These are phyloP conservation scores for Rhorus exstirpatorius DNA, from an alignment of 2,888 invertebrate species.

Conservation along the genomic window DNA sequence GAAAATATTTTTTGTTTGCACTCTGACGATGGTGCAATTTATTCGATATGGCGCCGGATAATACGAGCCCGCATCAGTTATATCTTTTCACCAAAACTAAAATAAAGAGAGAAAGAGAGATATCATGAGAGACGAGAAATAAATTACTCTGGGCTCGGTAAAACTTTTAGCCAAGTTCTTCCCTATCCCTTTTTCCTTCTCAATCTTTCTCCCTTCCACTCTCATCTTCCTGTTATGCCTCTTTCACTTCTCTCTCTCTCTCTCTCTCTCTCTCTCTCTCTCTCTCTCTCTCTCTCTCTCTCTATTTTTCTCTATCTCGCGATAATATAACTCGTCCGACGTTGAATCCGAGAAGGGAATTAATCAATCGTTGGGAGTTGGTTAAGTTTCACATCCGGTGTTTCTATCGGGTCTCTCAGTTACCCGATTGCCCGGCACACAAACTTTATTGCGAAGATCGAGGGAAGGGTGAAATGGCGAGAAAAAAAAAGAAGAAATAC, in stretches of 20 bases:
- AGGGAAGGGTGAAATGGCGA: constrained; percentile 14
- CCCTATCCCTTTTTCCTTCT: constrained; percentile 40
- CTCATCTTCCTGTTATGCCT: constrained; percentile 34
- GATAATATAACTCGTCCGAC: constrained; percentile 65
- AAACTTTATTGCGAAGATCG: constrained; percentile 63
- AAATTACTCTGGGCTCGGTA: constrained; percentile 61
- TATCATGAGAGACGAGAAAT: constrained; percentile 63
- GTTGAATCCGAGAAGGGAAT: constrained; percentile 62
- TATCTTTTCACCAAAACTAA: constrained; percentile 48
- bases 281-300: constrained; percentile 43
- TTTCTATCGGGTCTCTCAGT: constrained; percentile 62
- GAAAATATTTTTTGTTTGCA: constrained; percentile 54
- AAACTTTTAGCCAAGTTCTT: constrained; percentile 63
- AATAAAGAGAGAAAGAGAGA: constrained; percentile 29
- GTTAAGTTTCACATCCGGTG: constrained; percentile 69
- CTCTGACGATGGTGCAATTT: constrained; percentile 39
- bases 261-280: constrained; percentile 48
- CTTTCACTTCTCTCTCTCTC: constrained; percentile 40
- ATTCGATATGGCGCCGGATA: constrained; percentile 25
- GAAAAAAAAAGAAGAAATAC: constrained; percentile 26
- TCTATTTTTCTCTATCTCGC: constrained; percentile 48
- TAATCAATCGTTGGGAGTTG: constrained; percentile 69
- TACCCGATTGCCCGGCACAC: constrained; percentile 63
- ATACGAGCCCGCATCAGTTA: constrained; percentile 28
- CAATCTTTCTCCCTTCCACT: constrained; percentile 25